A percentile compares a stretch with the other conserved stretches of the same genome.
Evolutionary conservation across 2,113 vertebrate species (phyloP).

Genomic region (Pelecanoides urinatrix): DNA sequence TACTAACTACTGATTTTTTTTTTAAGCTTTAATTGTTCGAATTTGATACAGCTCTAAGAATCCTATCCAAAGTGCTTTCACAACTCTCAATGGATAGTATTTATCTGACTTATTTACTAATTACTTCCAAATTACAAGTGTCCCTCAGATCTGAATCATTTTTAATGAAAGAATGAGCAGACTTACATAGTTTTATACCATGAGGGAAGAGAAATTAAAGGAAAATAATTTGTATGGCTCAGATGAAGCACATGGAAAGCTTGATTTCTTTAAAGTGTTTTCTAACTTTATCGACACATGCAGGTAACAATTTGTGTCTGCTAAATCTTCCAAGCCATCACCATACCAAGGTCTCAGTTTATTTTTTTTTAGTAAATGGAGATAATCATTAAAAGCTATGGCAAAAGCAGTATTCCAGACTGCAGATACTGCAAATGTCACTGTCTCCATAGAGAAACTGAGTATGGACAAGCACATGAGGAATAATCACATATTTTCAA

Average conservation of each 20-base stretch:
- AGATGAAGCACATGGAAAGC: neutral
- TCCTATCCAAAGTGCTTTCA: neutral
- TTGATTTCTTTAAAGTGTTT: neutral
- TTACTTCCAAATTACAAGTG: constrained; percentile 42
- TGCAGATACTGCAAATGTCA: constrained; percentile 42
- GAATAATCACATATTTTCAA: constrained; percentile 15
- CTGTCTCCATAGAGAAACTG: neutral
- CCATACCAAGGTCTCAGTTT: neutral
- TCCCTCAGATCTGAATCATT: constrained; percentile 46
- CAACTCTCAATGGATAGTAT: constrained; percentile 42
- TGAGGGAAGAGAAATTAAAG: constrained; percentile 6
- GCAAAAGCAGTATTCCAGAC: neutral
- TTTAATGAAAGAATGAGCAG: constrained; percentile 25
- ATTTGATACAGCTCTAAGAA: constrained; percentile 37
- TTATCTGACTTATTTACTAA: constrained; percentile 63
- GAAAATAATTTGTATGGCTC: neutral
- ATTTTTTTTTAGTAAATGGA: neutral
- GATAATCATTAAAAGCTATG: neutral
- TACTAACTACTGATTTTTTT: constrained; percentile 17
- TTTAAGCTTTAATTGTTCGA: constrained; percentile 50
- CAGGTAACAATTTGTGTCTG: neutral
- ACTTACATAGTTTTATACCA: neutral
- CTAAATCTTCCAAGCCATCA: neutral
- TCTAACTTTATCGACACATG: neutral
- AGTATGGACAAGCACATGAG: neutral